phyloP scores from a whole-genome alignment of 2,113 vertebrate genomes.

The Aramus guarauna region DNA sequence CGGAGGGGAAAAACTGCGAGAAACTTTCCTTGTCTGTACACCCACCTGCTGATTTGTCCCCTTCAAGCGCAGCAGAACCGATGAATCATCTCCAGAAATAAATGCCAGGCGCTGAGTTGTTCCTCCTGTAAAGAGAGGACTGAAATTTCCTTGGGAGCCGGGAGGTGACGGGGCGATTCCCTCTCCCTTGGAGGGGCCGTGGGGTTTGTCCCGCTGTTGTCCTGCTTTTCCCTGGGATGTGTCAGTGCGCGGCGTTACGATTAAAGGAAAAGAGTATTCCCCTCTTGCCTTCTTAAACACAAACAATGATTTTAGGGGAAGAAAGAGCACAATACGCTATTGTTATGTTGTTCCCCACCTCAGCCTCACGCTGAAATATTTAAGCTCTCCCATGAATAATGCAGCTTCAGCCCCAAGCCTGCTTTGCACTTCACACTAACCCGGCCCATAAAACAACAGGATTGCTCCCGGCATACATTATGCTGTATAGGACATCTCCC shows the following conservation, averaged over 20 bases:
- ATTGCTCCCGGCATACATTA: neutral
- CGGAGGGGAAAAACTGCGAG: accelerated
- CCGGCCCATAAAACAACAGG: conserved; percentile 9
- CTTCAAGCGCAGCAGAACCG: neutral
- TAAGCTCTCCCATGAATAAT: conserved; percentile 54
- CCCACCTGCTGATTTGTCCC: neutral
- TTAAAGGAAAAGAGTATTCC: neutral
- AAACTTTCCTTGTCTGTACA: neutral
- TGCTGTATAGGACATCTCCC: neutral
- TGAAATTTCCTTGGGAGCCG: neutral
- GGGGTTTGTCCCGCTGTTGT: neutral
- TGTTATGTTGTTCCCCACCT: neutral
- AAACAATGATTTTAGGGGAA: neutral
- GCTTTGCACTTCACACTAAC: conserved; percentile 38
- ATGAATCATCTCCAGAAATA: neutral
- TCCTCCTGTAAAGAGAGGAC: neutral
- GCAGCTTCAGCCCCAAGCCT: conserved; percentile 34
- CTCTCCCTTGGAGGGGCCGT: neutral
- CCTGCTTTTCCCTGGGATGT: neutral
- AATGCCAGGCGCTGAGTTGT: neutral
- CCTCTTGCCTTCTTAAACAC: neutral
- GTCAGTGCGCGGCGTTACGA: neutral
- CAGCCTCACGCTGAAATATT: conserved; percentile 45
- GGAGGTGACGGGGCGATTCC: accelerated
- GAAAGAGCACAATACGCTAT: neutral